phyloP scores from a whole-genome alignment of 37 sponge, comb jelly and placozoan species.

The Sycon ciliatum region DNA sequence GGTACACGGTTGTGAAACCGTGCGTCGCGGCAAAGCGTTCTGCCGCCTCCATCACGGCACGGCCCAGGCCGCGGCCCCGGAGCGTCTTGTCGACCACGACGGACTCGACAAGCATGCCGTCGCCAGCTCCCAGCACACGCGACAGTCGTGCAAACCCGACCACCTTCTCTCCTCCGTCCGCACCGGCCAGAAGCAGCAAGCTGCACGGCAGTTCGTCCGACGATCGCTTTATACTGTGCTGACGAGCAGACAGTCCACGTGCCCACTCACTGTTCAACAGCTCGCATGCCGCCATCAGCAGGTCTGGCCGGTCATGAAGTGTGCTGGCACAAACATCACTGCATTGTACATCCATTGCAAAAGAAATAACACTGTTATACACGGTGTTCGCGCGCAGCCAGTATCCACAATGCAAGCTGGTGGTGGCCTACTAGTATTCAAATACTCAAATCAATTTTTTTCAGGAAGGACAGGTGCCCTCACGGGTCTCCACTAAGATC shows the following conservation, averaged over 20 bases:
- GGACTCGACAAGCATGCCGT: conserved; percentile 37
- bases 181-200: conserved; percentile 17
- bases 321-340: too few relatives aligned
- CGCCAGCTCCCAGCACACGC: conserved; percentile 19
- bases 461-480: too few relatives aligned
- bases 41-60: conserved; percentile 37
- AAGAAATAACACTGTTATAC: too few relatives aligned
- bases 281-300: conserved; percentile 26
- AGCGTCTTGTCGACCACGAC: conserved; percentile 23
- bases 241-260: conserved; percentile 40
- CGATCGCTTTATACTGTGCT: conserved; percentile 2
- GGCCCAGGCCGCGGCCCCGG: conserved; percentile 39
- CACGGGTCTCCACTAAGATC: too few relatives aligned
- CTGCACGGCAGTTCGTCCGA: conserved; percentile 33
- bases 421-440: too few relatives aligned
- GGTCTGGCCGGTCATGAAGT: conserved; percentile 24
- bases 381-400: too few relatives aligned
- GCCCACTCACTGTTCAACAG: conserved; percentile 49
- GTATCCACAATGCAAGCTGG: too few relatives aligned
- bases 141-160: conserved; percentile 37
- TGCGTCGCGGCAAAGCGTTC: conserved; percentile 25
- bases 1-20: conserved; percentile 30
- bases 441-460: too few relatives aligned
- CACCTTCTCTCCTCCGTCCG: conserved; percentile 11
- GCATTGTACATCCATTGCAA: too few relatives aligned